Base-by-base conservation (phyloP, 1,140 invertebrate genomes). In the Theocolax elegans region DNA sequence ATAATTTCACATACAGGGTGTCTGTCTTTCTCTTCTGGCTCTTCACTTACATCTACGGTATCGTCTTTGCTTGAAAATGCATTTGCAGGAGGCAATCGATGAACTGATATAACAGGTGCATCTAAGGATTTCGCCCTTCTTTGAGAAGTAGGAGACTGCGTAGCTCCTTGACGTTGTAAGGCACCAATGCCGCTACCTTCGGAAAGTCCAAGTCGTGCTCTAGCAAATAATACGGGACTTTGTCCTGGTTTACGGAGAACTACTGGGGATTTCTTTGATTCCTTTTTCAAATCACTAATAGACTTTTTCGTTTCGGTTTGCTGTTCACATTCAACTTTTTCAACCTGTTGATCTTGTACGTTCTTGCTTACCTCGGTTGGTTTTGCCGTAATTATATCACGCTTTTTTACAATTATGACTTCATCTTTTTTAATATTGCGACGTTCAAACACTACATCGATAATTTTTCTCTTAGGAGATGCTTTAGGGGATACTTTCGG, bases 51-150 rank as follows among this genome's bases (percentile, higher is more conserved):
- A 65, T 90, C 91, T 1, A 95, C 89, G 0, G 93, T 95, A 79
- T 95, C 93, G 82, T 95, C 94, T 82, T 94, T 94, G 64, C 92
- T 94, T 0, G 93, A 94, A 84, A 95, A 94, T 0, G 93, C 92
- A 82, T 94, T 94, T 76, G 92, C 90, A n/a, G 92, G 91, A 25
- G 93, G 93, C 62, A 94, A 82, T 75, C 89, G 87, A 81, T 92
- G 91, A 21, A 95, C 79, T 17, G 92, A 90, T 76, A 94, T 93
- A 48, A 95, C 91, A 10, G 93, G 92, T 17, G 93, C 92, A 79
- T 95, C 94, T 71, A 95, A 85, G 67, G 93, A 94, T 81, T 94
- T 94, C 0, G 93, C 91, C 76, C 93, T 87, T 70, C 93, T 87
- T 69, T 92, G 90, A 19, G 91, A 84, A 12, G 90, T 90, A 19